phyloP scores from a whole-genome alignment of 2,888 invertebrate genomes.

The Cryptosula pallasiana region DNA sequence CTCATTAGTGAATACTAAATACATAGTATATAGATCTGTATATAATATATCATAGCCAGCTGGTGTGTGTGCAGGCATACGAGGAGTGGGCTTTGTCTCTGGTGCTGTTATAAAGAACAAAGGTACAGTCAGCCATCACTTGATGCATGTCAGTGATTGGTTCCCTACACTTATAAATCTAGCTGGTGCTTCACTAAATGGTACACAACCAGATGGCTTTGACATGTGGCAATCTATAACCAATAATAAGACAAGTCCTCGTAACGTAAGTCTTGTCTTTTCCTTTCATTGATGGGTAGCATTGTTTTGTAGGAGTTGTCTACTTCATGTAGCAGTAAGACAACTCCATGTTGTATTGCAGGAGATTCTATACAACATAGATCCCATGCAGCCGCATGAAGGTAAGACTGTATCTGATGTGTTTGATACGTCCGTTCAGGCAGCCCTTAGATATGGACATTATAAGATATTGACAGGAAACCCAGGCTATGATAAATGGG shows the following conservation, averaged over 20 bases:
- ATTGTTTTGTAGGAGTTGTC: too few species aligned
- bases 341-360: neutral
- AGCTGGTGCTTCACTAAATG: neutral
- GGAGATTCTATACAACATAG: neutral
- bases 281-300: too few species aligned
- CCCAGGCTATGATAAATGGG: too few species aligned
- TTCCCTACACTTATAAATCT: neutral
- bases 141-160: neutral
- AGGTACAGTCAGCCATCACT: neutral
- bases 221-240: neutral
- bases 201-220: neutral
- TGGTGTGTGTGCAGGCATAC: too few species aligned
- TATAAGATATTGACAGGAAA: neutral
- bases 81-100: neutral
- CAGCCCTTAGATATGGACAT: neutral
- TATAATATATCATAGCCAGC: too few species aligned
- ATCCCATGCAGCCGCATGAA: neutral
- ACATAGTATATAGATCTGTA: too few species aligned
- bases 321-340: too few species aligned
- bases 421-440: neutral
- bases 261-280: neutral
- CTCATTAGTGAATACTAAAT: too few species aligned
- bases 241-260: neutral
- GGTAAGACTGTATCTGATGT: neutral
- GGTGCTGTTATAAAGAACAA: neutral